Evolutionary conservation across 2,797 vertebrate species (phyloP).

Genomic region (Tragelaphus eurycerus): DNA sequence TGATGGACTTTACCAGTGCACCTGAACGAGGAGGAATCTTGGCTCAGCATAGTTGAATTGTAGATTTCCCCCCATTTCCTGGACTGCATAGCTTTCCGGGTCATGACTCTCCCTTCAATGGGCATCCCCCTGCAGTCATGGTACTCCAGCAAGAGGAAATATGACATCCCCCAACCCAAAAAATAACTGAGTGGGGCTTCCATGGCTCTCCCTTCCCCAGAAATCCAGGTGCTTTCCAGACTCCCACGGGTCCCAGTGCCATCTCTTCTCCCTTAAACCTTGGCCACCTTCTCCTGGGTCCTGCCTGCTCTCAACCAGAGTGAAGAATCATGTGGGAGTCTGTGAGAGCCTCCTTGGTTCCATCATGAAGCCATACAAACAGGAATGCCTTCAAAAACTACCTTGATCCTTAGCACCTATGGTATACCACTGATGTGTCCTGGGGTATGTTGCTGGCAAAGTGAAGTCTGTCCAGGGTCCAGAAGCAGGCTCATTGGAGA

Average conservation of each 20-base stretch:
- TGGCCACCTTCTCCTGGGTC: background rate
- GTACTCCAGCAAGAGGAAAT: slow-evolving; percentile 98
- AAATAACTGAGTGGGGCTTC: slow-evolving; percentile 88
- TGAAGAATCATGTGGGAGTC: background rate
- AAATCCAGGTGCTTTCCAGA: slow-evolving; percentile 61
- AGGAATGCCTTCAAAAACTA: background rate
- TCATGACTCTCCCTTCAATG: slow-evolving; percentile 97
- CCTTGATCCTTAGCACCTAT: background rate
- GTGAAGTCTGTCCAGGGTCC: background rate
- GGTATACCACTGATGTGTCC: background rate
- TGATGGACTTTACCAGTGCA: slow-evolving; percentile 96
- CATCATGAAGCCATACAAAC: slow-evolving; percentile 5
- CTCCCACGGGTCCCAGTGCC: background rate
- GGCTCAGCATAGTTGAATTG: slow-evolving; percentile 95
- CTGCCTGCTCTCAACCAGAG: background rate
- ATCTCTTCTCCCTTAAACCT: background rate
- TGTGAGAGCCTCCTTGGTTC: background rate
- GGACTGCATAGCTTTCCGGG: slow-evolving; percentile 96
- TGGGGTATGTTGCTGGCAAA: background rate
- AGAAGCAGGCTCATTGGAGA: background rate
- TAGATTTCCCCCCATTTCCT: slow-evolving; percentile 95
- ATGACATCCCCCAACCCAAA: slow-evolving; percentile 93
- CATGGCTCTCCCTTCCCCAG: background rate
- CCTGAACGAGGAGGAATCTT: slow-evolving; percentile 95
- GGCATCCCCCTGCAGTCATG: slow-evolving; percentile 95